These are phyloP conservation scores for Agrilus cyanescens DNA, from an alignment of 2,888 invertebrate genomes.

Conservation along the genomic window DNA sequence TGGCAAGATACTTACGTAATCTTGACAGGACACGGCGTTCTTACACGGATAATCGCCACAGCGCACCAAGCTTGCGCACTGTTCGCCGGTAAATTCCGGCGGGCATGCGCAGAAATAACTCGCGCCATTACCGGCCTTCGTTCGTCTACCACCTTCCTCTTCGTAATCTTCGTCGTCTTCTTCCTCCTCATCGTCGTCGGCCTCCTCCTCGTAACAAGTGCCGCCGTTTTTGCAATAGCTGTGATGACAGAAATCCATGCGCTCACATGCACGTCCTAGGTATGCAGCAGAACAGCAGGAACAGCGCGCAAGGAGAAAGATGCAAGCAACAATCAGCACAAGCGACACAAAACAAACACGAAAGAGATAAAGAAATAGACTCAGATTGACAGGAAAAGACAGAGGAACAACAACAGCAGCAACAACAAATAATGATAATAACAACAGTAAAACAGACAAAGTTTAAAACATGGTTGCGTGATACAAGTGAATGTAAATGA, in stretches of 20 bases:
- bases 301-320: conserved; percentile 15
- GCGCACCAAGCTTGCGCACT: conserved; percentile 30
- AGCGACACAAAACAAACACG: conserved; percentile 12
- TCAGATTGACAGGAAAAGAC: no score
- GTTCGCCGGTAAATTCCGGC: conserved; percentile 34
- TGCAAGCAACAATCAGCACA: conserved; percentile 14
- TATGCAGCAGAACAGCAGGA: conserved; percentile 14
- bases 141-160: no score
- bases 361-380: neutral
- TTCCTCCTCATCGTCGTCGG: neutral
- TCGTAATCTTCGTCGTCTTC: no score
- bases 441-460: conserved; percentile 8
- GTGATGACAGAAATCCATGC: conserved; percentile 24
- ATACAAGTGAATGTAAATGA: neutral
- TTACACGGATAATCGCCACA: conserved; percentile 48
- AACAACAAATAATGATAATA: conserved; percentile 11
- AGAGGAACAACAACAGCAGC: neutral
- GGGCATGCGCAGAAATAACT: conserved; percentile 28
- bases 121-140: conserved; percentile 1
- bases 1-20: conserved; percentile 44
- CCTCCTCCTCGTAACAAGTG: conserved; percentile 31
- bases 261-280: conserved; percentile 27
- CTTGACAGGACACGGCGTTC: conserved; percentile 48
- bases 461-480: no score
- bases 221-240: conserved; percentile 44